Evolutionary conservation across 1,140 invertebrate genomes (phyloP).

Genomic region (Macrostomum lignano): DNA sequence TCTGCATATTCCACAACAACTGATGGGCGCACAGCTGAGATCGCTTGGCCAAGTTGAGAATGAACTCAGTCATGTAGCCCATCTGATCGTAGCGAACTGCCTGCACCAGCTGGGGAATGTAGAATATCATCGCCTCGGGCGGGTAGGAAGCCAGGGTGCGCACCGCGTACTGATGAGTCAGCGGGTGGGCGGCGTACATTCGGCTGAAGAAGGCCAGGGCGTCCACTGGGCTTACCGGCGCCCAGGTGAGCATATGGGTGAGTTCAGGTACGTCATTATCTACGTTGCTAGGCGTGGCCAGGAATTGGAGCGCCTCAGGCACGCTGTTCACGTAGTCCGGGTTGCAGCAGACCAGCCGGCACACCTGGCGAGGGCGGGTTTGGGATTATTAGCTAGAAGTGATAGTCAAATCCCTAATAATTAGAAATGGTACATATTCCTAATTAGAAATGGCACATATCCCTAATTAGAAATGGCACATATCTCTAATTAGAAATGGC

Average conservation of each 20-base stretch:
- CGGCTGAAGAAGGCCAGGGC: constrained; percentile 72
- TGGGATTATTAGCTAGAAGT: too few relatives aligned
- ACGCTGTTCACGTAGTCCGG: constrained; percentile 59
- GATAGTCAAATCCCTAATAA: too few relatives aligned
- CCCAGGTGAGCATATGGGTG: constrained; percentile 73
- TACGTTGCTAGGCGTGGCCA: constrained; percentile 60
- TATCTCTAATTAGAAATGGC: too few relatives aligned
- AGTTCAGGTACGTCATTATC: constrained; percentile 62
- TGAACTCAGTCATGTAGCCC: constrained; percentile 91
- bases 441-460: too few relatives aligned
- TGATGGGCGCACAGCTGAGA: constrained; percentile 85
- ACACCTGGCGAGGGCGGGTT: too few relatives aligned
- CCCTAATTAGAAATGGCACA: too few relatives aligned
- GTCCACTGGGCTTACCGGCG: constrained; percentile 49
- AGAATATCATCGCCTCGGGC: constrained; percentile 71
- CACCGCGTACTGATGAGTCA: constrained; percentile 85
- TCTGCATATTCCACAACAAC: constrained; percentile 98
- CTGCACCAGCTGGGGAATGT: constrained; percentile 92
- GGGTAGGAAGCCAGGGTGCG: constrained; percentile 55
- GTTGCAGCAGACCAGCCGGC: constrained; percentile 40
- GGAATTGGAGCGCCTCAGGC: constrained; percentile 58
- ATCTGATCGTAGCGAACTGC: constrained; percentile 81
- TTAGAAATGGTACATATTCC: too few relatives aligned
- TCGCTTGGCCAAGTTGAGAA: constrained; percentile 60
- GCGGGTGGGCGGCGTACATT: constrained; percentile 74